Conservation (phyloP, 2,113 vertebrate species). For the Caranx melampygus region DNA sequence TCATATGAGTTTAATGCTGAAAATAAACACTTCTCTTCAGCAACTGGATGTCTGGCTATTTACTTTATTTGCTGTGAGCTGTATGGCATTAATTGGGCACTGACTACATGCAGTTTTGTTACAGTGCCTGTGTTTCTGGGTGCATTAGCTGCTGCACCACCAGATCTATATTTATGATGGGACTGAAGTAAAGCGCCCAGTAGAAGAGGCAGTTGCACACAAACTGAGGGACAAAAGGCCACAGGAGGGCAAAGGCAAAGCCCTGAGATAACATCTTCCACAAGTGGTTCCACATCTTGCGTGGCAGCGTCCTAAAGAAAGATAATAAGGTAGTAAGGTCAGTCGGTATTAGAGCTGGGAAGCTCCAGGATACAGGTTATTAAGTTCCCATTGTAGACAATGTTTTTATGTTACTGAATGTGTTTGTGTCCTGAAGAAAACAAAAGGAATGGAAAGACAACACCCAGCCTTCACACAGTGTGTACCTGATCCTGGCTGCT, state of each 20-base stretch:
- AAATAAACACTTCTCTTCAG: slow-evolving; percentile 39
- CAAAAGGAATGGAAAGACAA: background rate
- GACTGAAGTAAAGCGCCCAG: slow-evolving; percentile 95
- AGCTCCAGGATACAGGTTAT: background rate
- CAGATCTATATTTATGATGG: slow-evolving; percentile 93
- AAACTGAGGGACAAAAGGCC: slow-evolving; percentile 94
- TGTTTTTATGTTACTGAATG: background rate
- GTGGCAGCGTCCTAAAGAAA: slow-evolving; percentile 86
- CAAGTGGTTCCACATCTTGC: slow-evolving; percentile 91
- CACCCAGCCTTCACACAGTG: background rate
- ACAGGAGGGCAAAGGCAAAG: slow-evolving; percentile 90
- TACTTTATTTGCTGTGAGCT: slow-evolving; percentile 25
- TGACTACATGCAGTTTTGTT: slow-evolving; percentile 23
- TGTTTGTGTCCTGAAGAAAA: background rate
- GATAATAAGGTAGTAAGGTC: background rate
- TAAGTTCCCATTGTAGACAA: background rate
- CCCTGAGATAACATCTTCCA: slow-evolving; percentile 92
- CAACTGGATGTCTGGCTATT: slow-evolving; percentile 17
- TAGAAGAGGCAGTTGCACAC: slow-evolving; percentile 96
- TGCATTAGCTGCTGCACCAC: slow-evolving; percentile 90
- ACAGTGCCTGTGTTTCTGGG: slow-evolving; percentile 86
- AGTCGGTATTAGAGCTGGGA: background rate
- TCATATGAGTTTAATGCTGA: slow-evolving; percentile 15
- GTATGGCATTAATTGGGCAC: background rate
- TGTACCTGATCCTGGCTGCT: slow-evolving; percentile 87